These are phyloP conservation scores for Oreochromis tanganicae DNA, from an alignment of 2,113 vertebrate genomes.

Conservation along the genomic window DNA sequence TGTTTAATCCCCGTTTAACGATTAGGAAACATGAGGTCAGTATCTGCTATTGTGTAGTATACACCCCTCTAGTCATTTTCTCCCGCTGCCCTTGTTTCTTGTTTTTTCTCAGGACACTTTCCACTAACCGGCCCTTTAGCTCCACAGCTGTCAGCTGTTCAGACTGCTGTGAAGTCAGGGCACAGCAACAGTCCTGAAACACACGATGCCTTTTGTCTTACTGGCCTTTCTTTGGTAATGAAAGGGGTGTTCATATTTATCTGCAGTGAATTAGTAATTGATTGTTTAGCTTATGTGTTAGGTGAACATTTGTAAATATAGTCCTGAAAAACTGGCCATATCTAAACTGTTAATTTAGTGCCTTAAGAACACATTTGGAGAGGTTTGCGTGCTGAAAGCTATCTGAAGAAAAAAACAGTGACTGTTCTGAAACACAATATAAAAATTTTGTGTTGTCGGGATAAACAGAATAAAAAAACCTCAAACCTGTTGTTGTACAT, in stretches of 20 bases:
- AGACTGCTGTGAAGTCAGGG: neutral
- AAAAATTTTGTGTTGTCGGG: neutral
- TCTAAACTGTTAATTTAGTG: neutral
- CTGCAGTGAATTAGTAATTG: neutral
- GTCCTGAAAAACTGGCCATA: neutral
- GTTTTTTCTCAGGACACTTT: neutral
- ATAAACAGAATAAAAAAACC: neutral
- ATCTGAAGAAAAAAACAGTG: neutral
- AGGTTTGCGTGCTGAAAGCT: neutral
- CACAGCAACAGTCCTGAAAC: neutral
- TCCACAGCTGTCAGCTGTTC: neutral
- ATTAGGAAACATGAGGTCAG: neutral
- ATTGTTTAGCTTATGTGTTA: neutral
- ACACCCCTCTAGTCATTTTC: neutral
- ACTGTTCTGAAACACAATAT: neutral
- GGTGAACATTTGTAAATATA: neutral
- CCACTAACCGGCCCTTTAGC: neutral
- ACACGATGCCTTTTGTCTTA: neutral
- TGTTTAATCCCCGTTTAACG: neutral
- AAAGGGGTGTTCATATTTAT: neutral
- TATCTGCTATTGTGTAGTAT: neutral
- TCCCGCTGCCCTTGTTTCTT: neutral
- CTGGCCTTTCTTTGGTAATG: neutral
- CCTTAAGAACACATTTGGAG: neutral
- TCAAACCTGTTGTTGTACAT: neutral